These are phyloP conservation scores for Catamblyrhynchus diadema DNA, from an alignment of 2,797 vertebrate species.

Conservation along the genomic window DNA sequence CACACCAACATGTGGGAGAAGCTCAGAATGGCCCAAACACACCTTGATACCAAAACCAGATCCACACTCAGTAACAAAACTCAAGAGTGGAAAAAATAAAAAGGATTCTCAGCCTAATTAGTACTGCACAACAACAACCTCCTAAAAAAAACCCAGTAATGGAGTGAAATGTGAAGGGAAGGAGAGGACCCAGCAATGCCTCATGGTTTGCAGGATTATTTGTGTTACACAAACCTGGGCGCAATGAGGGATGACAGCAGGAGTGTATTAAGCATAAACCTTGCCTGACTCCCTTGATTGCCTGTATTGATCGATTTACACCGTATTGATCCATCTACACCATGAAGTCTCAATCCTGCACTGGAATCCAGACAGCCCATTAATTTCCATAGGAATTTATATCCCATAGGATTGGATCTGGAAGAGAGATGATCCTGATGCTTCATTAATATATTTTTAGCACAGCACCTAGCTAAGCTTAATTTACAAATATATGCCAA, in stretches of 20 bases:
- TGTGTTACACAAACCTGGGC: neutral
- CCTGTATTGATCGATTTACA: conserved; percentile 29
- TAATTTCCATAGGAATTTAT: neutral
- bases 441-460: conserved; percentile 1
- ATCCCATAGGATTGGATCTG: neutral
- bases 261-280: conserved; percentile 20
- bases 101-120: neutral
- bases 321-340: neutral
- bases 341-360: conserved; percentile 12
- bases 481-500: neutral
- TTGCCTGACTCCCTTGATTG: conserved; percentile 16
- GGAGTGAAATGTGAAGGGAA: neutral
- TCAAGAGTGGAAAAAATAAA: too few relatives aligned
- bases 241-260: conserved; percentile 20
- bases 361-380: neutral
- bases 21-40: neutral
- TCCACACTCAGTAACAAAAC: neutral
- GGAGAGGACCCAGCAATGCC: neutral
- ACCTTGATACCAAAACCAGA: neutral
- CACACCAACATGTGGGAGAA: neutral
- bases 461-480: neutral
- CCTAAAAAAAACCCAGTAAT: neutral
- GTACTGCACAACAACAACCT: neutral
- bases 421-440: neutral
- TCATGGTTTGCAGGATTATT: neutral